phyloP scores from a whole-genome alignment of 2,113 vertebrate genomes.

The Noturus placidus region DNA sequence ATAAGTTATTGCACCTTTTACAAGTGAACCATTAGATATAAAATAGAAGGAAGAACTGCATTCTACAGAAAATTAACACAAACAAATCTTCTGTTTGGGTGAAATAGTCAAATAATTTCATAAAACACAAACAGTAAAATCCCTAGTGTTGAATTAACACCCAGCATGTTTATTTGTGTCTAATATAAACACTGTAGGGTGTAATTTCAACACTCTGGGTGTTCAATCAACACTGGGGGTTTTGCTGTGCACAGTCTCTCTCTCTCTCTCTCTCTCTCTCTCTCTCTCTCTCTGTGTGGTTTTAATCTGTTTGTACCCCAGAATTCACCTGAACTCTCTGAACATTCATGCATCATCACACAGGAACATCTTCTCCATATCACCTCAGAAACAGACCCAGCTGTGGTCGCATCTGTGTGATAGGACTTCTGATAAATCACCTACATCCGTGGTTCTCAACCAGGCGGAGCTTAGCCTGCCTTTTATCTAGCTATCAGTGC shows the following conservation, averaged over 20 bases:
- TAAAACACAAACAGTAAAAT: not conserved
- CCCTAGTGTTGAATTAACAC: no score
- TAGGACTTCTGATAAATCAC: constrained; percentile 43
- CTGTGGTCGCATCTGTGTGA: constrained; percentile 19
- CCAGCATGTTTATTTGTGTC: no score
- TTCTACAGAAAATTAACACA: not conserved
- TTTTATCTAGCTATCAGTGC: no score
- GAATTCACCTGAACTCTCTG: not conserved
- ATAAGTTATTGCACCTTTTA: not conserved
- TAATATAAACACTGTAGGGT: no score
- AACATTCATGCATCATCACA: not conserved
- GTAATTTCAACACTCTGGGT: no score
- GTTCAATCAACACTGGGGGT: no score
- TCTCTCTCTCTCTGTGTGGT: not conserved
- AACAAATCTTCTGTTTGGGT: not conserved
- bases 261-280: not conserved
- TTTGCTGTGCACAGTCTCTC: no score
- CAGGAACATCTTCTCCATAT: constrained; percentile 42
- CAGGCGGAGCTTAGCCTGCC: no score
- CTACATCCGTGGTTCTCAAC: not conserved
- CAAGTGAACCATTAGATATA: not conserved
- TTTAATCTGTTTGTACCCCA: not conserved
- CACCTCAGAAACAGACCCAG: constrained; percentile 36
- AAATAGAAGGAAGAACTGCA: no score
- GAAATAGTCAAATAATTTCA: no score